A percentile compares a stretch with the other conserved stretches of the same genome.
Conservation (phyloP, 2,888 invertebrate species). For the Trachelus tabidus region DNA sequence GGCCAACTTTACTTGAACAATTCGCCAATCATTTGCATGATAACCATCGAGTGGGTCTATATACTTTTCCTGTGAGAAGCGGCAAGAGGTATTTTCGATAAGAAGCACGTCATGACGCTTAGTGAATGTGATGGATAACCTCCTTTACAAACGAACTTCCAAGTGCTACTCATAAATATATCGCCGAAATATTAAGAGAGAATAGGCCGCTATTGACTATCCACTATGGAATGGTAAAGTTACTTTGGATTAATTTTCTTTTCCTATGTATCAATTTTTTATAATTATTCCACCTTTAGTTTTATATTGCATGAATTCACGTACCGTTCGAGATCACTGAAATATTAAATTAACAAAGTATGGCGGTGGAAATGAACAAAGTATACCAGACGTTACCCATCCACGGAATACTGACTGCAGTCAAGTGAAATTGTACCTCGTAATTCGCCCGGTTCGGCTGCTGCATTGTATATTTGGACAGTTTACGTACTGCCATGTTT, state of each 20-base stretch:
- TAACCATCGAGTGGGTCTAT: background rate
- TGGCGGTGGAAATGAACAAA: no score
- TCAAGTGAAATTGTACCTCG: background rate
- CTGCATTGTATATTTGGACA: background rate
- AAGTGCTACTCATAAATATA: background rate
- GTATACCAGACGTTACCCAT: background rate
- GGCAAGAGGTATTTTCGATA: background rate
- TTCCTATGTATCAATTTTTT: background rate
- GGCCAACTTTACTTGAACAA: background rate
- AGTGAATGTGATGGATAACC: background rate
- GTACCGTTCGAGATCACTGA: background rate
- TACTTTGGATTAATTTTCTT: background rate
- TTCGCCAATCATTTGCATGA: background rate
- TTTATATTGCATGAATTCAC: background rate
- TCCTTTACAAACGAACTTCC: background rate
- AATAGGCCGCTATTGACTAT: background rate
- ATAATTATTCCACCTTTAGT: background rate
- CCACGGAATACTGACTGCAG: background rate
- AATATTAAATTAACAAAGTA: background rate
- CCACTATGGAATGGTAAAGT: background rate
- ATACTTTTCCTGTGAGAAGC: background rate
- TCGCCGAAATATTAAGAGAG: background rate
- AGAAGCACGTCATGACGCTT: background rate
- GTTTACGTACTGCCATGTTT: background rate
- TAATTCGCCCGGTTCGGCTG: background rate